Evolutionary conservation across 2,113 vertebrate genomes (phyloP).

Genomic region (Paedocypris sp.): DNA sequence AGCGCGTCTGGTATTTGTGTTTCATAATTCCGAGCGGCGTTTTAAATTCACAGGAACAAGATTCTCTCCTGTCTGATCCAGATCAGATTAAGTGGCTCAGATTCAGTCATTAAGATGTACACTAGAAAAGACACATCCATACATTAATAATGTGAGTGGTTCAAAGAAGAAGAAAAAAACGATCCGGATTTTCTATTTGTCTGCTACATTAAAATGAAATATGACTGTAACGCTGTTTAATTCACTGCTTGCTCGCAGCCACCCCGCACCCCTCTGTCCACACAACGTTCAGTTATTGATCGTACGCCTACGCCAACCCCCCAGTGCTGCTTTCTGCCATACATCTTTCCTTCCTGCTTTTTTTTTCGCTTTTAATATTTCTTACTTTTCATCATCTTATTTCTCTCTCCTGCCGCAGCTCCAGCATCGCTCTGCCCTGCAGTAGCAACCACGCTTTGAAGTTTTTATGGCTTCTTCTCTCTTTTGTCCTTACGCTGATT

Average conservation of each 20-base stretch:
- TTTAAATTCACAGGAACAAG: no score
- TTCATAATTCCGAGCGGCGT: no score
- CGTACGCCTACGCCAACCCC: conserved; percentile 23
- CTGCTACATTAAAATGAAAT: no score
- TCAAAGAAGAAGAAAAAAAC: no score
- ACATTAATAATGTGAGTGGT: no score
- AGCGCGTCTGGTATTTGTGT: no score
- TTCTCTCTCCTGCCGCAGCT: background rate
- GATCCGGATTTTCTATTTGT: background rate
- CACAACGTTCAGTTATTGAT: conserved; percentile 24
- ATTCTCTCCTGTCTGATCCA: no score
- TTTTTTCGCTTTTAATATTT: conserved; percentile 3
- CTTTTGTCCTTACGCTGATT: conserved; percentile 17
- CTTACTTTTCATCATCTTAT: conserved; percentile 2
- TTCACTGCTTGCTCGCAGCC: background rate
- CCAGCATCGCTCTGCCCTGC: background rate
- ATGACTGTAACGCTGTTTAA: background rate
- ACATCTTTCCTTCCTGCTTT: background rate
- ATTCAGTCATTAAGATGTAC: no score
- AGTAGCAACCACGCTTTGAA: conserved; percentile 17
- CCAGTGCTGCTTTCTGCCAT: conserved; percentile 17
- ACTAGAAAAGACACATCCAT: no score
- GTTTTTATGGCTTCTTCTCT: conserved; percentile 7
- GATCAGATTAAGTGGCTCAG: no score
- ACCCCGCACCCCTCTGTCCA: background rate